These are phyloP conservation scores for Lasiurus cinereus DNA, from an alignment of 2,113 vertebrate genomes.

Conservation along the genomic window DNA sequence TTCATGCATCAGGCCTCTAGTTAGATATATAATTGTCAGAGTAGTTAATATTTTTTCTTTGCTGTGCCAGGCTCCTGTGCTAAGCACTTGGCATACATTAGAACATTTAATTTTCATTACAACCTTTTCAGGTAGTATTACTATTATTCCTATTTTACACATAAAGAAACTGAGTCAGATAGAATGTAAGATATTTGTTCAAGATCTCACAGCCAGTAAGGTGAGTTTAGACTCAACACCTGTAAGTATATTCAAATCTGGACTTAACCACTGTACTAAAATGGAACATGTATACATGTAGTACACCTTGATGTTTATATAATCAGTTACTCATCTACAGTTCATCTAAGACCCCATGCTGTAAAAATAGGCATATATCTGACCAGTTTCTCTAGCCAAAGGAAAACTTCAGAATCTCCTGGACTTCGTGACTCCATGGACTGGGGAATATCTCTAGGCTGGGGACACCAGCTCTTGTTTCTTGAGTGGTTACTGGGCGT, in stretches of 20 bases:
- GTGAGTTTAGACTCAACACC: background rate
- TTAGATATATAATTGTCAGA: background rate
- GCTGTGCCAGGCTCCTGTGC: background rate
- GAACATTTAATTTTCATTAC: background rate
- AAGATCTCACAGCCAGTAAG: background rate
- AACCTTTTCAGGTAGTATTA: background rate
- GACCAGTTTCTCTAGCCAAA: conserved; percentile 1
- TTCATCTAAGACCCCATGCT: background rate
- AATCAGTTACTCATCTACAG: background rate
- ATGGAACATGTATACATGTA: background rate
- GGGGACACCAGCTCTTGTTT: background rate
- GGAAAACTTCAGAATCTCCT: background rate
- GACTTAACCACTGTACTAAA: background rate
- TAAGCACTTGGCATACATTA: background rate
- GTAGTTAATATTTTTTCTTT: background rate
- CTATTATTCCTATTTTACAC: background rate
- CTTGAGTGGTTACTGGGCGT: background rate
- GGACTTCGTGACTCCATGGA: background rate
- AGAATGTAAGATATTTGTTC: background rate
- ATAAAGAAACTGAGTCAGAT: background rate
- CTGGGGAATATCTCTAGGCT: background rate
- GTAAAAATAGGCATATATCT: background rate
- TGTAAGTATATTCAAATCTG: background rate
- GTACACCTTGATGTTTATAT: background rate
- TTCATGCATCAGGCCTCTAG: too few relatives aligned